These are phyloP conservation scores for Hipposideros larvatus DNA, from an alignment of 2,797 vertebrate genomes.

Conservation along the genomic window DNA sequence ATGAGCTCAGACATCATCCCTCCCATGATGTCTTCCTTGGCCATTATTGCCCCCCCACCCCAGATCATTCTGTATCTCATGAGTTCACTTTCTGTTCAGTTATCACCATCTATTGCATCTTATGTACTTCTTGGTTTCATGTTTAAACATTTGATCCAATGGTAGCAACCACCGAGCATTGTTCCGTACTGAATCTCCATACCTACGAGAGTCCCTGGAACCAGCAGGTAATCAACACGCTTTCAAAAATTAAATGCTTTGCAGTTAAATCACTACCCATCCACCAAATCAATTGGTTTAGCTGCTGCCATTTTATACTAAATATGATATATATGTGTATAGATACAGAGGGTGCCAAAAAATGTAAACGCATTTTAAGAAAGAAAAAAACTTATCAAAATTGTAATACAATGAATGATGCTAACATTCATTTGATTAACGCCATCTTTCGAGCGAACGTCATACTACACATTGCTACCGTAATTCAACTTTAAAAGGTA, in stretches of 20 bases:
- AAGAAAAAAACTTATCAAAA: no score
- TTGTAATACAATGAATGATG: no score
- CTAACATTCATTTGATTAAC: no score
- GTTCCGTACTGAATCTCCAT: neutral
- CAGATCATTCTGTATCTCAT: neutral
- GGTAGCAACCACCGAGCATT: neutral
- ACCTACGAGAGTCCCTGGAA: neutral
- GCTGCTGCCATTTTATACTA: neutral
- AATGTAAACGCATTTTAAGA: no score
- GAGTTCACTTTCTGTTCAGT: neutral
- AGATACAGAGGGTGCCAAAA: no score
- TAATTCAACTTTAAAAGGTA: no score
- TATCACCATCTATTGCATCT: neutral
- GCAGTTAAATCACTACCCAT: neutral
- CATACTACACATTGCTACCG: no score
- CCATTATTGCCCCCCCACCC: neutral
- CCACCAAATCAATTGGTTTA: neutral
- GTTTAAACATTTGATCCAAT: neutral
- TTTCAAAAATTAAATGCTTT: neutral
- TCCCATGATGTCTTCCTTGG: neutral
- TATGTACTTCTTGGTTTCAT: neutral
- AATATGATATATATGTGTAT: neutral
- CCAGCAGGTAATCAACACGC: neutral
- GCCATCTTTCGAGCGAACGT: no score
- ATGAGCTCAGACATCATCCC: neutral